Evolutionary conservation across 2,113 vertebrate genomes (phyloP), one percentile per base, ranked within the genome.

Genomic region (Stigmatopora nigra): DNA sequence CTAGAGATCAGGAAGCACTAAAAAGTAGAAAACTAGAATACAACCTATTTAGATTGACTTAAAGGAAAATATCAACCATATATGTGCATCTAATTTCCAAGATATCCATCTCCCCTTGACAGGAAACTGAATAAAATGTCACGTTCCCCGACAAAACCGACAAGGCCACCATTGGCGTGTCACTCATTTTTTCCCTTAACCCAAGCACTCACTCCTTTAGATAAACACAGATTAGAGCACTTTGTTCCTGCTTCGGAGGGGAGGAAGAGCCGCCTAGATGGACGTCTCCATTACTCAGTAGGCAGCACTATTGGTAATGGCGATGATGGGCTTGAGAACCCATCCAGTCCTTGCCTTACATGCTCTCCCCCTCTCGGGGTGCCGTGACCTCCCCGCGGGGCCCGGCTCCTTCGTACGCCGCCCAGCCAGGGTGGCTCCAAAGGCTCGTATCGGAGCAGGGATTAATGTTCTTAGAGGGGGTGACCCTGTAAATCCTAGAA

Each of bases 361-460:
- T 74, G 79, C 83, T 84, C 83, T 89, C 78, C 81, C 79, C 80
- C 62, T 76, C 74, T 68, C 64, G 62, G 13, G 64, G 66, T 82
- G 85, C 84, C 73, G 69, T 87, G 84, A 86, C 87, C 86, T 81
- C 71, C 64, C 72, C 70, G 72, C 74, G 67, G 81, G 74, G 72
- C 72, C 77, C 64, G 58, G 69, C 79, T 84, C 82, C 79, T 31
- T 86, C 81, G 78, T 78, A 81, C 64, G 58, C 74, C 75, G 66
- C 67, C 82, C 81, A 87, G 89, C 83, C 89, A 88, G 77, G 57
- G 61, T 81, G 87, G 86, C 89, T 89, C 87, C 87, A 86, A 70
- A 55, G 25, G 61, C 65, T 83, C 86, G 76, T 86, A 89, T 89
- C 88, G 83, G 75, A 68, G 41, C 35, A 56, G 84, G 87, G 86